phyloP scores from a whole-genome alignment of 2,797 vertebrate species.

The Morelia viridis region DNA sequence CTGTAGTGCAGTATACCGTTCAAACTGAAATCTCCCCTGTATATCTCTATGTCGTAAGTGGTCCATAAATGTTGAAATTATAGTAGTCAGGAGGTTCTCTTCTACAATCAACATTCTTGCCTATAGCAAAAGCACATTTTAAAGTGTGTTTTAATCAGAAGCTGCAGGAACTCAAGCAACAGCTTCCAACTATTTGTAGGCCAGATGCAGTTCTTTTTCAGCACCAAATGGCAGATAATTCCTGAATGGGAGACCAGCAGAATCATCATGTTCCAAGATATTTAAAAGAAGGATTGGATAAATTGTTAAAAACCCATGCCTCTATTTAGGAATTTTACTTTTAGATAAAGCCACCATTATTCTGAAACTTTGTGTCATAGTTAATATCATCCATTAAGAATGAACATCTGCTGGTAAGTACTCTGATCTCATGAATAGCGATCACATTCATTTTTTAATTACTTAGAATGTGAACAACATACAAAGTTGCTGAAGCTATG shows the following conservation, averaged over 20 bases:
- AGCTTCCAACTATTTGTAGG: background rate
- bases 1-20: slow-evolving; percentile 92
- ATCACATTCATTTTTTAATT: background rate
- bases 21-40: slow-evolving; percentile 95
- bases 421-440: background rate
- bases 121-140: slow-evolving; percentile 73
- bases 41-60: slow-evolving; percentile 90
- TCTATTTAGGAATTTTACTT: background rate
- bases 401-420: background rate
- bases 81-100: slow-evolving; percentile 92
- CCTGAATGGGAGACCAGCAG: too few species aligned
- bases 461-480: too few species aligned
- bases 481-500: background rate
- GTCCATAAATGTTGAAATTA: slow-evolving; percentile 94
- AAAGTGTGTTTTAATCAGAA: slow-evolving; percentile 49
- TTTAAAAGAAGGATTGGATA: background rate
- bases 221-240: background rate
- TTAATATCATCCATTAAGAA: background rate
- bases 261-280: background rate
- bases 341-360: background rate
- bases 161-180: slow-evolving; percentile 14
- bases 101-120: slow-evolving; percentile 95
- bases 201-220: background rate
- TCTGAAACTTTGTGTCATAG: background rate
- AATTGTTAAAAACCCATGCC: background rate